These are phyloP conservation scores for Periparus ater DNA, from an alignment of 2,797 vertebrate species.

Conservation along the genomic window DNA sequence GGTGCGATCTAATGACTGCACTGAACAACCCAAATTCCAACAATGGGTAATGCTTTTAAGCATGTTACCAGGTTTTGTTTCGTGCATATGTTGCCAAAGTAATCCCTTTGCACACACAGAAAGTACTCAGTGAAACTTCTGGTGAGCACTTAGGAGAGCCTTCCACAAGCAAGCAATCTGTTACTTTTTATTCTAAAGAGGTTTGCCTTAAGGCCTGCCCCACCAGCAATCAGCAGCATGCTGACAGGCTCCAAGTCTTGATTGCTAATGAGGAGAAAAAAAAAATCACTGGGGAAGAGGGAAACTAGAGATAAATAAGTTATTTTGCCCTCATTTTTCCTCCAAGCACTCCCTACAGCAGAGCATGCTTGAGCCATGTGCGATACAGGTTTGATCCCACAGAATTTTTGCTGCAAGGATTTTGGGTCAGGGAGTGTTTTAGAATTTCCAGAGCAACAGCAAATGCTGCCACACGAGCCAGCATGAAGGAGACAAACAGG, in stretches of 20 bases:
- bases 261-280: conserved; percentile 18
- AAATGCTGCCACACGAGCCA: background rate
- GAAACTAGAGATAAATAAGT: conserved; percentile 17
- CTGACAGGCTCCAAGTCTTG: background rate
- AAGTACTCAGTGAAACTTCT: conserved; percentile 22
- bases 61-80: conserved; percentile 37
- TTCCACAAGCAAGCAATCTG: background rate
- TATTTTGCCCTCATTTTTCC: background rate
- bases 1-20: conserved; percentile 27
- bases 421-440: background rate
- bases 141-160: background rate
- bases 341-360: background rate
- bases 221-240: background rate
- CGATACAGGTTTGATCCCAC: background rate
- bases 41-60: conserved; percentile 45
- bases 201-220: background rate
- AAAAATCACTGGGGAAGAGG: background rate
- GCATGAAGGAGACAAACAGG: background rate
- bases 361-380: background rate
- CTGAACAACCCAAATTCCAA: conserved; percentile 26
- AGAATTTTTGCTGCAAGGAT: background rate
- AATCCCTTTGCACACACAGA: background rate
- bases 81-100: background rate
- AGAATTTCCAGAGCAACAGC: background rate
- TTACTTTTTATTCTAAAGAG: background rate